A percentile compares a stretch with the other conserved stretches of the same genome.
Conservation (phyloP, 2,888 invertebrate species). For the Torymus tubicola region DNA sequence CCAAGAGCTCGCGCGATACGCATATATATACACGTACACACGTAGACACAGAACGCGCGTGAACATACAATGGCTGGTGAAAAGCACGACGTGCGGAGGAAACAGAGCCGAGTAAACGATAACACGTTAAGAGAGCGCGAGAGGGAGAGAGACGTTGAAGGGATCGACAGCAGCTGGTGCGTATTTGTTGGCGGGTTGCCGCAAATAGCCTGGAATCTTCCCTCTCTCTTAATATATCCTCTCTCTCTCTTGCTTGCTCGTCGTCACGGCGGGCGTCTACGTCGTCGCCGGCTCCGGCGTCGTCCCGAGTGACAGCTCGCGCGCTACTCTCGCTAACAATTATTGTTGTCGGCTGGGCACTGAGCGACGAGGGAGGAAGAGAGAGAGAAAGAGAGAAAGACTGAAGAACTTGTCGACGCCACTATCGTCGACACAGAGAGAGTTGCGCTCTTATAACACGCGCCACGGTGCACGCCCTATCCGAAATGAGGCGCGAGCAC, state of each 20-base stretch:
- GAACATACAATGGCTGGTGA: no score
- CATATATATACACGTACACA: no score
- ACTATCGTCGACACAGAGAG: no score
- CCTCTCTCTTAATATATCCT: constrained; percentile 55
- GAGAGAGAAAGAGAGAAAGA: neutral
- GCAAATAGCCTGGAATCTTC: constrained; percentile 69
- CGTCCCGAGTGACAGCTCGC: constrained; percentile 60
- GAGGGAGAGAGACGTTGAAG: constrained; percentile 56
- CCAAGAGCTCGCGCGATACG: no score
- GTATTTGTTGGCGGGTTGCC: constrained; percentile 71
- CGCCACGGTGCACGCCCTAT: no score
- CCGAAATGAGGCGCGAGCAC: neutral
- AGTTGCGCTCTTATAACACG: no score
- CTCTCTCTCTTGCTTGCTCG: constrained; percentile 40
- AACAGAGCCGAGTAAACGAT: constrained; percentile 32
- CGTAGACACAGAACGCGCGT: no score
- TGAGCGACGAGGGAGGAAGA: neutral
- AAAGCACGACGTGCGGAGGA: neutral
- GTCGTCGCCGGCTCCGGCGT: constrained; percentile 18
- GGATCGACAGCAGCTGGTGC: constrained; percentile 75
- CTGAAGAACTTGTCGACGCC: neutral
- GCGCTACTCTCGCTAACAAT: constrained; percentile 69
- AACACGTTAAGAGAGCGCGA: constrained; percentile 27
- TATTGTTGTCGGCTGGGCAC: constrained; percentile 70
- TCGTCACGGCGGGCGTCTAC: no score